Percentiles rank a stretch among this genome's conserved stretches.
These are phyloP conservation scores for Martes flavigula DNA, from an alignment of 2,797 vertebrate species.

Conservation along the genomic window DNA sequence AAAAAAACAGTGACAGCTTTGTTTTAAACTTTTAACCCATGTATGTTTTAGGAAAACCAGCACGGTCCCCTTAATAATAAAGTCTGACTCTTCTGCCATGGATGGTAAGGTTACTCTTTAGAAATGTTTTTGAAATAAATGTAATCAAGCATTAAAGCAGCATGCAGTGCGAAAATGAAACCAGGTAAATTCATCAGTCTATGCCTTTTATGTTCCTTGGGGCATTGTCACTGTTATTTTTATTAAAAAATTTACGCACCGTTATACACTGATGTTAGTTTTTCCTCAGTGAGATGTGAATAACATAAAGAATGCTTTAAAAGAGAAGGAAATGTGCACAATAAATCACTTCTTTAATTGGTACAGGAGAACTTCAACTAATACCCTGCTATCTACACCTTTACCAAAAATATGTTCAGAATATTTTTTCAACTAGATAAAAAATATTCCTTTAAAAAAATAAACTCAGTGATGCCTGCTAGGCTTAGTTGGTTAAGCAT, in stretches of 20 bases:
- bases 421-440: not conserved
- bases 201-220: not conserved
- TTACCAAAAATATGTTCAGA: not conserved
- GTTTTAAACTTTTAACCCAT: slow-evolving; percentile 40
- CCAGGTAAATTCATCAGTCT: not conserved
- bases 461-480: not conserved
- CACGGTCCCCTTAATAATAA: slow-evolving; percentile 31
- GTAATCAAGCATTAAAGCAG: slow-evolving; percentile 18
- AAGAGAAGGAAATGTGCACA: not conserved
- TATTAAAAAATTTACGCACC: slow-evolving; percentile 29
- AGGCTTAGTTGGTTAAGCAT: too few species aligned
- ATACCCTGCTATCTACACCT: not conserved
- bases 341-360: not conserved
- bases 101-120: not conserved
- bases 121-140: slow-evolving; percentile 57
- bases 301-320: not conserved
- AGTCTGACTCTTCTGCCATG: slow-evolving; percentile 12
- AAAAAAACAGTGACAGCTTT: not conserved
- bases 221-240: slow-evolving; percentile 45
- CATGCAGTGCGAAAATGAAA: not conserved
- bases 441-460: not conserved
- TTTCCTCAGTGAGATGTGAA: slow-evolving; percentile 20
- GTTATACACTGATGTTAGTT: not conserved
- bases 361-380: not conserved
- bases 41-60: slow-evolving; percentile 39